A percentile compares a stretch with the other conserved stretches of the same genome.
Evolutionary conservation across 2,797 vertebrate genomes (phyloP).

Genomic region (Balearica regulorum): DNA sequence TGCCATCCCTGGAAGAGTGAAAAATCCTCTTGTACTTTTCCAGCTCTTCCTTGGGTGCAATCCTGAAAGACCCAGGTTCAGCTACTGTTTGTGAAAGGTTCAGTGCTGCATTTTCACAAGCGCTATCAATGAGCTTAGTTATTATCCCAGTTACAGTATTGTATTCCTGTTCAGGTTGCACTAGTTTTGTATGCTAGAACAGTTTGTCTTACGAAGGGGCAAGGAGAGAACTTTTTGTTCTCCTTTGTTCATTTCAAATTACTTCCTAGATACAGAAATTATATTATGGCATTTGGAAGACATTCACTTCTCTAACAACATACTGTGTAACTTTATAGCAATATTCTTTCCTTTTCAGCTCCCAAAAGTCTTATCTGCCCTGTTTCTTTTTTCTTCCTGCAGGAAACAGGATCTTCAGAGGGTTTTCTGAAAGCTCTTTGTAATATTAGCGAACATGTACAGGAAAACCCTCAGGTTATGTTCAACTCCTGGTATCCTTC

Average conservation of each 20-base stretch:
- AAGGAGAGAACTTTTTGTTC: background rate
- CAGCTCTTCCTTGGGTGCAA: background rate
- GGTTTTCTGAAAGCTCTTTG: constrained; percentile 72
- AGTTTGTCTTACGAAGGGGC: background rate
- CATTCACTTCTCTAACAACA: background rate
- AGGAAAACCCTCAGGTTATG: constrained; percentile 79
- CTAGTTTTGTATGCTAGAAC: background rate
- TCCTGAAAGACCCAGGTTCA: rapidly evolving
- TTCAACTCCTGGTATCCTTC: constrained; percentile 78
- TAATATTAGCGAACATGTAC: constrained; percentile 77
- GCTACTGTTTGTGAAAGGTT: background rate
- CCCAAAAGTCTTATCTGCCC: constrained; percentile 55
- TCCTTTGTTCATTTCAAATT: background rate
- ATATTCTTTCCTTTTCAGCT: constrained; percentile 48
- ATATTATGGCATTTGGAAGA: background rate
- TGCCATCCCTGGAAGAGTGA: background rate
- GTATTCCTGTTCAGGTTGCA: background rate
- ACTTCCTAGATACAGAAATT: background rate
- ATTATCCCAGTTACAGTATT: background rate
- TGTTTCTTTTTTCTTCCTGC: constrained; percentile 50
- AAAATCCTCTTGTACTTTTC: background rate
- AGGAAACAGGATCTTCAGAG: constrained; percentile 72
- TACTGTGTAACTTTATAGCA: constrained; percentile 46
- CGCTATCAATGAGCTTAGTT: rapidly evolving
- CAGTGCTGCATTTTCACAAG: background rate